Evolutionary conservation across 2,113 vertebrate genomes (phyloP), one percentile per base, ranked within the genome.

Genomic region (Entosphenus tridentatus): DNA sequence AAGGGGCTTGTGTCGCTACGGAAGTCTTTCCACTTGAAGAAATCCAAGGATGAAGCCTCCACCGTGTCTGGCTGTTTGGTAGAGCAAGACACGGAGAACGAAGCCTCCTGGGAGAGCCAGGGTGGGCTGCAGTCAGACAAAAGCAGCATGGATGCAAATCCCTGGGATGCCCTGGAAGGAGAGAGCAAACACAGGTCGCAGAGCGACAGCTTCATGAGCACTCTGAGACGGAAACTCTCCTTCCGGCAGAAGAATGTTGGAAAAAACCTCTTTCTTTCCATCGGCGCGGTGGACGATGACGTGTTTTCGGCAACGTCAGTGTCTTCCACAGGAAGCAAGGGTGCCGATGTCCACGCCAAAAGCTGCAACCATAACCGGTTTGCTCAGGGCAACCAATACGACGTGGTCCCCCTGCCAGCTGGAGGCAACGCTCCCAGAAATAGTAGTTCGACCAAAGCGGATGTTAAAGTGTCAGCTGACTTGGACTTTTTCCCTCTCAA

Each of bases 331-430:
- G 21, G 62, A 16, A 11, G 62, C 62, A 65, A 65, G n/a, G 21
- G n/a, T 65, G n/a, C 21, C n/a, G 62, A 65, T 65, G 62, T 21
- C n/a, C 62, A 65, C n/a, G n/a, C 21, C n/a, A 65, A 8, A 65
- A 65, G 9, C n/a, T 65, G n/a, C 21, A 21, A 9, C 9, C n/a
- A 65, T 21, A n/a, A 21, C 39, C 39, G 39, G 39, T 39, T 39
- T 65, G 62, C 62, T 16, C n/a, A 65, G 21, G 62, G 62, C 62
- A 65, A 65, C 62, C 62, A 65, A 16, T 65, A 65, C 21, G 62
- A 65, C 62, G 21, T 65, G 8, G 21, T 65, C 10, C 62, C 62
- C n/a, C 62, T 65, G n/a, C 62, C 62, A 11, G n/a, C 62, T 9
- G 62, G n/a, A 9, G 62, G 21, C 21, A 65, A n/a, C 9, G 21